phyloP scores from a whole-genome alignment of 2,113 vertebrate genomes.

The Microtus pennsylvanicus region DNA sequence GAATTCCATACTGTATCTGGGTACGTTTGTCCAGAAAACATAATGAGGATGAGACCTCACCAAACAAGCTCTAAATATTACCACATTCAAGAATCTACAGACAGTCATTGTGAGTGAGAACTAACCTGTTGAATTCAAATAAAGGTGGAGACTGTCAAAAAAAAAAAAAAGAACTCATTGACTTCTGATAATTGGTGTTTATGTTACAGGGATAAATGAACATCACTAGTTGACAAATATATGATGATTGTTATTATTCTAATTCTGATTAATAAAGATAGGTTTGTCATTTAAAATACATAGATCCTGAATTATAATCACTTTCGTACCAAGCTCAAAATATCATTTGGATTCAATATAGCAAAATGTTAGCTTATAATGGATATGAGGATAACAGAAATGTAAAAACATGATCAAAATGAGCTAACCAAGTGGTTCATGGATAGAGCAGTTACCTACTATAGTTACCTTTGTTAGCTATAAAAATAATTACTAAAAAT shows the following conservation, averaged over 20 bases:
- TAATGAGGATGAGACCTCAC: too few relatives aligned
- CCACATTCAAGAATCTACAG: too few relatives aligned
- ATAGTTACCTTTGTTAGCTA: neutral
- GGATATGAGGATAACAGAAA: neutral
- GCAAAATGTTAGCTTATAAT: neutral
- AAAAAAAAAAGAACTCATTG: too few relatives aligned
- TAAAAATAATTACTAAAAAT: conserved; percentile 26
- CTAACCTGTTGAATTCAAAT: too few relatives aligned
- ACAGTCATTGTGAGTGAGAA: too few relatives aligned
- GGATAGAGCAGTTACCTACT: neutral
- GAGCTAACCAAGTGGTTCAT: neutral
- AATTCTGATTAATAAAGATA: neutral
- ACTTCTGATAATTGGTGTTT: neutral
- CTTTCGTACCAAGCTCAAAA: neutral
- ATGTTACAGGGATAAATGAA: neutral
- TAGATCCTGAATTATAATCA: neutral
- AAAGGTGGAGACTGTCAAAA: too few relatives aligned
- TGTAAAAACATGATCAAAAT: neutral
- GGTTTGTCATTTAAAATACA: neutral
- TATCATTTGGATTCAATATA: neutral
- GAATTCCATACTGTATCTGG: too few relatives aligned
- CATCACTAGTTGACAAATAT: neutral
- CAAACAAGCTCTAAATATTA: too few relatives aligned
- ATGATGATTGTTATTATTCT: neutral
- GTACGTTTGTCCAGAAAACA: too few relatives aligned